Base-by-base conservation (phyloP, 2,888 invertebrate species). In the Eristalis arbustorum region DNA sequence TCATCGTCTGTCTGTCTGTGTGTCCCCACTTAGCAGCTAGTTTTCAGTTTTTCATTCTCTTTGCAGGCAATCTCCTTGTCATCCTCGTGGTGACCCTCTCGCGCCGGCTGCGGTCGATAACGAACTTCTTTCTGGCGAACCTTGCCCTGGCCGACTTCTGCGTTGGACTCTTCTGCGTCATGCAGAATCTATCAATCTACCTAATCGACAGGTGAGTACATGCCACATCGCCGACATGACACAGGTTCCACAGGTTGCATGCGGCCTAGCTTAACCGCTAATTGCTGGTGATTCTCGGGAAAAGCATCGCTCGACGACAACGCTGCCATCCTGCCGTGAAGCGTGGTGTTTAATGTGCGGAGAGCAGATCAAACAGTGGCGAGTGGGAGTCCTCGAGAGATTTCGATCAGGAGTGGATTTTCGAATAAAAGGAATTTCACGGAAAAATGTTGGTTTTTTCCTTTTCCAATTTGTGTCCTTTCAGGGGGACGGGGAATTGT, bases 71-170 rank as follows among this genome's bases (percentile, higher is more conserved):
- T 92, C 93, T 97, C 61, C 94, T 98, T 89, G 98, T 98, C 74
- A 96, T 98, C 88, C 94, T 97, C 78, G 98, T 98, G 83, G 97
- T 98, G 79, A 95, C 96, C 5, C 92, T 96, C 85, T 98, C 97
- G 82, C 94, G 97, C 78, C 94, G 97, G 66, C 94, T 98, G 90
- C 95, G 97, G 77, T 97, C 97, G 42, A 96, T 97, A 89, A 98
- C 98, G 61, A 98, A 98, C 93, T 98, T 98, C 92, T 98, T 98
- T 92, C 93, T 98, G 91, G 98, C 97, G 23, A 98, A 98, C 92
- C 93, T 98, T 89, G 98, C 98, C 0, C 95, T 97, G 73, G 98
- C 98, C 3, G 98, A 98, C 93, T 95, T 98, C 89, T 97, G 97
- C 90, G 98, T 98, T n/a, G 97, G 97, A 10, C 94, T 98, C 73